Evolutionary conservation across 2,888 invertebrate genomes (phyloP).

Genomic region (Zele albiditarsus): DNA sequence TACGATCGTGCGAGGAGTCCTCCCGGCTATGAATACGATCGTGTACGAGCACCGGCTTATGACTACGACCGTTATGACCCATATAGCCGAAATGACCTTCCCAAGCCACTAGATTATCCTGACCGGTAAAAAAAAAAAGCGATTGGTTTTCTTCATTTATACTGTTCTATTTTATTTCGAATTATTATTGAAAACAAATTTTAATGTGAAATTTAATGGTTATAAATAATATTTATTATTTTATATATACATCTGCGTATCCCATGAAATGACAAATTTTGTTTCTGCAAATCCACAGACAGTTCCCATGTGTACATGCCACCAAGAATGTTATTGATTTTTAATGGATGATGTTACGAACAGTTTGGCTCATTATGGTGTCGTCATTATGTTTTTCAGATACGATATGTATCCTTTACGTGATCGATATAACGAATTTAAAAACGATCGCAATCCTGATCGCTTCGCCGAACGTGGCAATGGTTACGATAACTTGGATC

Average conservation of each 20-base stretch:
- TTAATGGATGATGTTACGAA: no score
- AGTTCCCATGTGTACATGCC: no score
- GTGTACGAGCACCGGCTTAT: constrained; percentile 44
- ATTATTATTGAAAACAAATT: neutral
- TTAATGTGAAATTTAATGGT: no score
- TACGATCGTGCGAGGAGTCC: constrained; percentile 47
- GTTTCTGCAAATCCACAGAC: no score
- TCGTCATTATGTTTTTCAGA: constrained; percentile 43
- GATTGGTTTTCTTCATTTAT: neutral
- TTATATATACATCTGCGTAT: no score
- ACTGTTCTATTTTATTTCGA: neutral
- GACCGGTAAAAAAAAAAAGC: constrained; percentile 54
- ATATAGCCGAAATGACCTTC: constrained; percentile 57
- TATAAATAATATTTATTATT: no score
- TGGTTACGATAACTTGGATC: constrained; percentile 64
- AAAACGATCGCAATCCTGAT: constrained; percentile 55
- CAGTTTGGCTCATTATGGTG: neutral
- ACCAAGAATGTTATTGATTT: no score
- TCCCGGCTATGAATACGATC: constrained; percentile 47
- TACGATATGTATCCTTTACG: constrained; percentile 57
- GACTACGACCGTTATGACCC: constrained; percentile 60
- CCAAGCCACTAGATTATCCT: constrained; percentile 52
- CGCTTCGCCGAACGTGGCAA: constrained; percentile 62
- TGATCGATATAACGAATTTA: constrained; percentile 57
- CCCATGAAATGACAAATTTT: no score